phyloP scores from a whole-genome alignment of 2,888 invertebrate species.

The Clunio marinus region DNA sequence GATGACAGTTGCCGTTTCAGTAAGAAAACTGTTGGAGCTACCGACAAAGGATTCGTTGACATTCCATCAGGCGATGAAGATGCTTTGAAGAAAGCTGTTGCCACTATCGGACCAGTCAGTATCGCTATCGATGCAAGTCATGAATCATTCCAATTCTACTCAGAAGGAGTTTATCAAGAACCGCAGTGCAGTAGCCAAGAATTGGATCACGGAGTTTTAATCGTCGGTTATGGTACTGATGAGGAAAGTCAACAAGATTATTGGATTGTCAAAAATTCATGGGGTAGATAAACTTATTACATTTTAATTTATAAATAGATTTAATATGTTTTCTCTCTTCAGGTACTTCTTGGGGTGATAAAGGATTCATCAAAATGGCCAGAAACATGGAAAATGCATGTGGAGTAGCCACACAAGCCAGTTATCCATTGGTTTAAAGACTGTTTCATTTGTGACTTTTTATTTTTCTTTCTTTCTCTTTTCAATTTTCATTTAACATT shows the following conservation, averaged over 20 bases:
- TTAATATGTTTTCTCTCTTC: neutral
- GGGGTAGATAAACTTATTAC: slow-evolving; percentile 48
- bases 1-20: slow-evolving; percentile 68
- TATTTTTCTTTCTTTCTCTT: too few relatives aligned
- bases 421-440: slow-evolving; percentile 76
- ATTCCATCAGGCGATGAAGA: slow-evolving; percentile 60
- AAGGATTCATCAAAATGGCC: slow-evolving; percentile 84
- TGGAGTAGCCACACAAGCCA: slow-evolving; percentile 77
- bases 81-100: slow-evolving; percentile 71
- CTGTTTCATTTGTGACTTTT: neutral
- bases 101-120: slow-evolving; percentile 78
- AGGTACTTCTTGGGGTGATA: slow-evolving; percentile 64
- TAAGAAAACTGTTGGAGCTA: slow-evolving; percentile 65
- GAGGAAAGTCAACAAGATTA: slow-evolving; percentile 54
- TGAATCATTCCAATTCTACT: slow-evolving; percentile 80
- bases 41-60: slow-evolving; percentile 75
- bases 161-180: slow-evolving; percentile 75
- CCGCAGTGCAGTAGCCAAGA: slow-evolving; percentile 65
- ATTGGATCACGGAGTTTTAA: slow-evolving; percentile 71
- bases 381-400: slow-evolving; percentile 80
- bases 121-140: slow-evolving; percentile 88
- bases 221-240: slow-evolving; percentile 50
- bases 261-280: slow-evolving; percentile 71
- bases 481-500: too few relatives aligned
- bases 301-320: neutral